Evolutionary conservation across 1,140 invertebrate species (phyloP), one percentile per base, ranked within the genome.

Genomic region (Heliconius nattereri): DNA sequence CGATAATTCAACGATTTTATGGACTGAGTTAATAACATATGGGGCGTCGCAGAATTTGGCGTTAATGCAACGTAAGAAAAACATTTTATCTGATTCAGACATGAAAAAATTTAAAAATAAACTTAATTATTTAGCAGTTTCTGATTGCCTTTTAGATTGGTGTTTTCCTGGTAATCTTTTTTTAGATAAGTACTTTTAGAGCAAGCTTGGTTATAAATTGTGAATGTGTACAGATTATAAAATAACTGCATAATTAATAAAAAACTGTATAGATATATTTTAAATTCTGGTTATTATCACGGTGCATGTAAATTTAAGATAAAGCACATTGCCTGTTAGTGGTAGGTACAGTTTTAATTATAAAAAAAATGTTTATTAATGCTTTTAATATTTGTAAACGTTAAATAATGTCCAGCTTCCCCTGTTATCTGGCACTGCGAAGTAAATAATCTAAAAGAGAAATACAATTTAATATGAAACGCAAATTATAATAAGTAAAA

Each of bases 1-100:
- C 89, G 83, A 89, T 92, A 92, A 92, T 90, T 93, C 91, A 91
- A 78, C 73, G 87, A 87, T 89, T 93, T 93, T 93, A 93, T 83
- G 86, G 78, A 78, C 86, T 85, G 83, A 87, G 87, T 88, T 85
- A 87, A 88, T 91, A 92, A 91, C 91, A 90, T 92, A 90, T 89
- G 90, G 87, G 87, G 88, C 90, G 88, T 91, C 90, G 85, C 90
- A 87, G 88, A 90, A 88, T 87, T 86, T 86, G 84, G 76, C 83
- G 84, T 86, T 80, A 29, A 66, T 11, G 26, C 13, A 66, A 29
- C 29, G 9, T 66, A 29, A 66, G 26, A 29, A 66, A 66, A 29
- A 66, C 60, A 26, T 66, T 26, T 66, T 66, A 66, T 66, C 60
- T 66, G 60, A 66, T 66, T 66, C 60, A 66, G 60, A 29, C 60